A percentile compares a stretch with the other conserved stretches of the same genome.
These are phyloP conservation scores for Dicerorhinus sumatrensis DNA, from an alignment of 2,113 vertebrate species.

Conservation along the genomic window DNA sequence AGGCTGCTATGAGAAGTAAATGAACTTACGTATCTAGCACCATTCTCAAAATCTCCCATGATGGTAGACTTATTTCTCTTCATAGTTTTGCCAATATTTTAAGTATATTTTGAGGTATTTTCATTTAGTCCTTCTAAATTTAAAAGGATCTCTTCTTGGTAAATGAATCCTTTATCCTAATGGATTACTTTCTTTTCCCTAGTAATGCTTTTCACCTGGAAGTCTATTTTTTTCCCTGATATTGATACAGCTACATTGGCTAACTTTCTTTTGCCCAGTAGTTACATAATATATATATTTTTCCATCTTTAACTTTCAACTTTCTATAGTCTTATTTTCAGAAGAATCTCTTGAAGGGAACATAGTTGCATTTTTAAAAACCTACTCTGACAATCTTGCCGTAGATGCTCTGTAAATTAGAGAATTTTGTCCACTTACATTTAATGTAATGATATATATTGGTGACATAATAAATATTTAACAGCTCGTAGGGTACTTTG, in stretches of 20 bases:
- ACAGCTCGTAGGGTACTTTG: not conserved
- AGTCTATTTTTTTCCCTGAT: not conserved
- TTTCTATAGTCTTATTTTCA: not conserved
- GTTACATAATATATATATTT: not conserved
- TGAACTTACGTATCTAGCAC: not conserved
- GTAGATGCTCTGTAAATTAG: not conserved
- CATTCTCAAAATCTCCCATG: not conserved
- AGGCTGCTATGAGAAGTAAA: not conserved
- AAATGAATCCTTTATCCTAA: not conserved
- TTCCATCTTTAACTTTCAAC: not conserved
- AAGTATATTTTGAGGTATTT: not conserved
- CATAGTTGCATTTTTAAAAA: not conserved
- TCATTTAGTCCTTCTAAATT: not conserved
- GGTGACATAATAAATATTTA: not conserved
- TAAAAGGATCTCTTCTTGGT: not conserved
- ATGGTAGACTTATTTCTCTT: not conserved
- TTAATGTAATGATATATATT: not conserved
- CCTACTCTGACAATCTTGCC: not conserved
- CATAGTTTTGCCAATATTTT: not conserved
- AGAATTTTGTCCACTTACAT: conserved; percentile 11
- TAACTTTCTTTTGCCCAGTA: not conserved
- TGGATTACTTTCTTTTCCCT: not conserved
- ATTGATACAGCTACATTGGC: not conserved
- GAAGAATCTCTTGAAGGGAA: not conserved
- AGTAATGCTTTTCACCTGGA: not conserved